Evolutionary conservation across 2,113 vertebrate genomes (phyloP).

Genomic region (Hyperoodon ampullatus): DNA sequence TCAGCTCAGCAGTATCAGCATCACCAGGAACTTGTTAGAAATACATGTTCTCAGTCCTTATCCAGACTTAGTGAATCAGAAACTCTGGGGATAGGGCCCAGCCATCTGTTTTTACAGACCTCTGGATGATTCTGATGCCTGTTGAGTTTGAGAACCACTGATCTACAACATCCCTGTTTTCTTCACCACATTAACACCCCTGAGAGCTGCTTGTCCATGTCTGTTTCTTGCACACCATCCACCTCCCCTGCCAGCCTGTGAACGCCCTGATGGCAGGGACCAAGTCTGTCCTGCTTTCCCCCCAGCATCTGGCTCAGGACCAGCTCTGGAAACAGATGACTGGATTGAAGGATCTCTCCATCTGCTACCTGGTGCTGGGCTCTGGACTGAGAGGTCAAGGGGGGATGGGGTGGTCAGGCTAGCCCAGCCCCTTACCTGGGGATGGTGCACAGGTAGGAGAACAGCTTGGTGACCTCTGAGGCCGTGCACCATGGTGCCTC

Average conservation of each 20-base stretch:
- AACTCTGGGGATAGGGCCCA: neutral
- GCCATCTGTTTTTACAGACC: neutral
- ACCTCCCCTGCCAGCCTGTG: neutral
- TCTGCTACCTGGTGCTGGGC: neutral
- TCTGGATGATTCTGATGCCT: too few species aligned
- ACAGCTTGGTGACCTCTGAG: conserved; percentile 85
- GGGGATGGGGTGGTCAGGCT: neutral
- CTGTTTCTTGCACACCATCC: neutral
- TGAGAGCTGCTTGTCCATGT: neutral
- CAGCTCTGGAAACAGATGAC: neutral
- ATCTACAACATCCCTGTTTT: neutral
- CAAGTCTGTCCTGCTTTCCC: too few species aligned
- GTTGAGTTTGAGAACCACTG: neutral
- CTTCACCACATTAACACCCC: too few species aligned
- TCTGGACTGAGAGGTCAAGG: neutral
- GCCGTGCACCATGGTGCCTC: conserved; percentile 83
- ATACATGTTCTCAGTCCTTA: neutral
- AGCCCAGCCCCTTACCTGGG: conserved; percentile 86
- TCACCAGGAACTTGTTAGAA: neutral
- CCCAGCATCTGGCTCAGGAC: neutral
- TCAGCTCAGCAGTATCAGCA: neutral
- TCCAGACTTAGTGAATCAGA: neutral
- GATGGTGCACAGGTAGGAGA: conserved; percentile 90
- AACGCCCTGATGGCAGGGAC: neutral
- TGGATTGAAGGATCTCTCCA: neutral